A percentile compares a stretch with the other conserved stretches of the same genome.
These are phyloP conservation scores for Linurgus olivaceus DNA, from an alignment of 2,797 vertebrate genomes.

Conservation along the genomic window DNA sequence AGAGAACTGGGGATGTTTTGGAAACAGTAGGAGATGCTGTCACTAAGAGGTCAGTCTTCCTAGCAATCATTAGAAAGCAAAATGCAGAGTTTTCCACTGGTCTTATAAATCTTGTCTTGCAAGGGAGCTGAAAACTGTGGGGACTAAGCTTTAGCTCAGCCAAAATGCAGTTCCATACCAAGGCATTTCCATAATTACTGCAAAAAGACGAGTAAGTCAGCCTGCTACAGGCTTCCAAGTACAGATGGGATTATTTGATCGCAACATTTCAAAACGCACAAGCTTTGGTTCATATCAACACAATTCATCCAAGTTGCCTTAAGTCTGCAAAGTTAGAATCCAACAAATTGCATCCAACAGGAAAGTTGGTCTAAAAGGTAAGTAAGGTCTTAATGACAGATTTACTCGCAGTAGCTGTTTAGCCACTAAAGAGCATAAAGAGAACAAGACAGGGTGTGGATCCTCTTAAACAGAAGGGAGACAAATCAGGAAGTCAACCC, in stretches of 20 bases:
- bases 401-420: not conserved
- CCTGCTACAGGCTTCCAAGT: not conserved
- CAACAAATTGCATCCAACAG: not conserved
- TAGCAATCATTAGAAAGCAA: not conserved
- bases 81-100: not conserved
- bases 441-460: not conserved
- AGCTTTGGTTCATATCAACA: not conserved
- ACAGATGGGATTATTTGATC: slow-evolving; percentile 1
- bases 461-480: not conserved
- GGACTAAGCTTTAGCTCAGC: not conserved
- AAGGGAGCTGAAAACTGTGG: not conserved
- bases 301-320: not conserved
- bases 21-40: not conserved
- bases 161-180: not conserved
- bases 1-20: not conserved
- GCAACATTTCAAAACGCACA: not conserved
- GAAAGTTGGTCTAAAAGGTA: not conserved
- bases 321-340: not conserved
- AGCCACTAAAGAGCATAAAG: not conserved
- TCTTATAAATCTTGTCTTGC: not conserved
- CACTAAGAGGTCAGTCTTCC: not conserved
- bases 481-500: not conserved
- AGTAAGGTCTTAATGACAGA: not conserved
- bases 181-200: not conserved
- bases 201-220: not conserved